phyloP scores from a whole-genome alignment of 2,888 invertebrate genomes.

The Seira sanloemensis region DNA sequence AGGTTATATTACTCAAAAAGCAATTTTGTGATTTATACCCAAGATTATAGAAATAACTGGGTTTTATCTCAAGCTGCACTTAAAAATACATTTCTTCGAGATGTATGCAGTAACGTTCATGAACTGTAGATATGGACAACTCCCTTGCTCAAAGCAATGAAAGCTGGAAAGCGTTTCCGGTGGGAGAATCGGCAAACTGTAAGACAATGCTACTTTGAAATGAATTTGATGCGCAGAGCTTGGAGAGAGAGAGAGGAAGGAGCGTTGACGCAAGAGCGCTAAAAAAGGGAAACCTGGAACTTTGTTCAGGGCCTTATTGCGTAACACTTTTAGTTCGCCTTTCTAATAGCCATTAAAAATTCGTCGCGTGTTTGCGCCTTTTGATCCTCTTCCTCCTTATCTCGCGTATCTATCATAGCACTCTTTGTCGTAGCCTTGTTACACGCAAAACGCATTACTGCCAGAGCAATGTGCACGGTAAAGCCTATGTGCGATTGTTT shows the following conservation, averaged over 20 bases:
- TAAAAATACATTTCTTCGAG: neutral
- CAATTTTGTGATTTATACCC: neutral
- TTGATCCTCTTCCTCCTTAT: neutral
- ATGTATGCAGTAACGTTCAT: neutral
- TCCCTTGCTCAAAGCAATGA: too few species aligned
- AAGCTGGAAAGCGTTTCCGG: too few species aligned
- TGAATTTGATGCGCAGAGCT: neutral
- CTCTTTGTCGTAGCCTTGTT: neutral
- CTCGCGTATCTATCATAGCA: constrained; percentile 17
- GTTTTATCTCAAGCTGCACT: neutral
- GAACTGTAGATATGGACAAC: neutral
- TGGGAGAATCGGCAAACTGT: too few species aligned
- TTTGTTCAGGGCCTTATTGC: too few species aligned
- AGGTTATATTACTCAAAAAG: neutral
- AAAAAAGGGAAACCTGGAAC: too few species aligned
- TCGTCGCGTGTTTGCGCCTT: neutral
- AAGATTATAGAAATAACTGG: neutral
- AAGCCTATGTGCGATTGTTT: neutral
- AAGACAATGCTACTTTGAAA: too few species aligned
- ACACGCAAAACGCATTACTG: constrained; percentile 22
- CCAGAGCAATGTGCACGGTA: neutral
- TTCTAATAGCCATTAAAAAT: neutral
- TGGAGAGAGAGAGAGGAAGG: too few species aligned
- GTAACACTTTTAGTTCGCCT: neutral
- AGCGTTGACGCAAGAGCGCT: too few species aligned